Conservation (phyloP, 2,888 invertebrate genomes). For the Myopa testacea region DNA sequence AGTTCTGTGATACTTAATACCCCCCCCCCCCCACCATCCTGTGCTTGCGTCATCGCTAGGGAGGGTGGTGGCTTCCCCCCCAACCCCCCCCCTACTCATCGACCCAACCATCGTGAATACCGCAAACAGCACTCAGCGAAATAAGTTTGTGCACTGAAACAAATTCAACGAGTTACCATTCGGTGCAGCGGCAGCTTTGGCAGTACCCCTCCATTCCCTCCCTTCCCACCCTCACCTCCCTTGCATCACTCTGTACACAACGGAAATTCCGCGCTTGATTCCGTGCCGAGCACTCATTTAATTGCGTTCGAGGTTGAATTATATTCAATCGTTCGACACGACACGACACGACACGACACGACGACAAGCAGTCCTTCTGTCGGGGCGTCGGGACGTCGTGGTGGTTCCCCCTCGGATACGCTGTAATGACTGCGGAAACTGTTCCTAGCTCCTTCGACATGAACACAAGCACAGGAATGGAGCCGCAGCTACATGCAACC, state of each 20-base stretch:
- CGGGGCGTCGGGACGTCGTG: neutral
- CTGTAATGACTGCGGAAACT: slow-evolving; percentile 2
- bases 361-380: neutral
- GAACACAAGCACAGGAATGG: too few species aligned
- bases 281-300: slow-evolving; percentile 37
- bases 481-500: too few species aligned
- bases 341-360: slow-evolving; percentile 11
- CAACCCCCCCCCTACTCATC: slow-evolving; percentile 18
- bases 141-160: slow-evolving; percentile 24
- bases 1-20: neutral
- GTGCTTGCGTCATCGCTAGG: slow-evolving; percentile 14
- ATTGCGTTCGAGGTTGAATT: slow-evolving; percentile 45
- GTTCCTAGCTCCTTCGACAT: too few species aligned
- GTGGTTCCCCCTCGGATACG: neutral
- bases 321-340: slow-evolving; percentile 41
- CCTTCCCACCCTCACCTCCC: neutral
- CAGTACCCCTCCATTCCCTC: neutral
- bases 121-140: slow-evolving; percentile 31
- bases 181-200: neutral
- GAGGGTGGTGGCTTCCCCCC: neutral
- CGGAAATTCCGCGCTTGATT: slow-evolving; percentile 36
- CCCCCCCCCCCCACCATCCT: neutral
- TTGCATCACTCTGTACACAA: neutral
- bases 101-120: slow-evolving; percentile 5
- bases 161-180: slow-evolving; percentile 24